phyloP scores from a whole-genome alignment of 2,113 vertebrate genomes.

The Neotoma lepida region DNA sequence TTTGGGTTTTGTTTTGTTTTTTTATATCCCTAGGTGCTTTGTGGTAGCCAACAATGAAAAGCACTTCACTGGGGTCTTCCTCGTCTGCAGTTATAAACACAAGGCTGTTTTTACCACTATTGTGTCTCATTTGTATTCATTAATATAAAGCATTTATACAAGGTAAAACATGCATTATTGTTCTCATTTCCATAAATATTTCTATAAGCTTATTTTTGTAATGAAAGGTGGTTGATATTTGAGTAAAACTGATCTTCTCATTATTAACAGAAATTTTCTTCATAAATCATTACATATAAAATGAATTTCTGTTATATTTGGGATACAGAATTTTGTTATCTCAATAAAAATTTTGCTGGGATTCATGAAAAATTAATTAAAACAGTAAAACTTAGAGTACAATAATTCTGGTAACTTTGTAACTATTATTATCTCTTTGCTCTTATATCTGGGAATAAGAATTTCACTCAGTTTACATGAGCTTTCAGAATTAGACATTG shows the following conservation, averaged over 20 bases:
- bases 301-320: neutral
- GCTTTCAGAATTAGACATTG: neutral
- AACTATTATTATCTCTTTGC: neutral
- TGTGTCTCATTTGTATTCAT: neutral
- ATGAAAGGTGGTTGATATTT: neutral
- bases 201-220: slow-evolving; percentile 5
- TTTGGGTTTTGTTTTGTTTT: neutral
- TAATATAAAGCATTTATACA: neutral
- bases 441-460: neutral
- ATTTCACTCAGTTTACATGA: neutral
- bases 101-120: neutral
- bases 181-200: neutral
- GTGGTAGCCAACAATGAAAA: neutral
- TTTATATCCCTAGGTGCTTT: neutral
- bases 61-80: neutral
- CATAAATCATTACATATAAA: neutral
- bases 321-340: neutral
- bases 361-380: slow-evolving; percentile 27
- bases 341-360: neutral
- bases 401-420: neutral
- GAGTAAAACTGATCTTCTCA: slow-evolving; percentile 1
- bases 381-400: slow-evolving; percentile 7
- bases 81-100: neutral
- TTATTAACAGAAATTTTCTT: neutral
- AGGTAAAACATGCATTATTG: neutral